Evolutionary conservation across 2,113 vertebrate species (phyloP), one percentile per base, ranked within the genome.

Genomic region (Cyphomyrus discorhynchus): DNA sequence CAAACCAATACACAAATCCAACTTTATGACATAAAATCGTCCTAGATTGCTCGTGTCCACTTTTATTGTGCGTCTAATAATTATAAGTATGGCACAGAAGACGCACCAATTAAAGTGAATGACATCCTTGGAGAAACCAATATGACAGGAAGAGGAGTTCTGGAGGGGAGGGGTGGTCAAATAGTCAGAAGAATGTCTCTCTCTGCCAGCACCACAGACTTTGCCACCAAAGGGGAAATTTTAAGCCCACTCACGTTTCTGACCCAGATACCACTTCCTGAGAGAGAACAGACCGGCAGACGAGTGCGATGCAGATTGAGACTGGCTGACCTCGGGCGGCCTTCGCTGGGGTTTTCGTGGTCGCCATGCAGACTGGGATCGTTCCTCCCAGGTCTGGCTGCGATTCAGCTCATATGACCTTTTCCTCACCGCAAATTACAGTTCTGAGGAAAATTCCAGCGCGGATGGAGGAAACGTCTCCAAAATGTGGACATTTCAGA

Each of bases 361-460:
- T 42, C 31, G 21, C 88, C 35, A 42, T 42, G 13, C 46, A 53
- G 49, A 89, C 50, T 11, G 35, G 45, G 88, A 50, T 10, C 35
- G 21, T 42, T 21, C 70, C 66, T 21, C 46, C 31, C n/a, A 82
- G 35, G 87, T 53, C 85, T 87, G 50, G 85, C 42, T 62, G 53
- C 39, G 35, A 42, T 70, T 88, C 53, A 62, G 19, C 56, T 7
- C 10, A 45, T 39, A 46, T 74, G 45, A 88, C 58, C 87, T 83
- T 84, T 87, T 87, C 88, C 88, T 42, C 31, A 35, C 74, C 88
- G 19, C 47, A 89, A 88, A 88, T 88, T 88, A 82, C 66, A 45
- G 70, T 31, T 27, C 31, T 42, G 35, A 82, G 50, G 70, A 88
- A 74, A 89, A 80, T 77, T 52, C 47, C 15, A 3, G 47, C 47